Evolutionary conservation across 1,140 invertebrate species (phyloP).

Genomic region (Coboldia fuscipes): DNA sequence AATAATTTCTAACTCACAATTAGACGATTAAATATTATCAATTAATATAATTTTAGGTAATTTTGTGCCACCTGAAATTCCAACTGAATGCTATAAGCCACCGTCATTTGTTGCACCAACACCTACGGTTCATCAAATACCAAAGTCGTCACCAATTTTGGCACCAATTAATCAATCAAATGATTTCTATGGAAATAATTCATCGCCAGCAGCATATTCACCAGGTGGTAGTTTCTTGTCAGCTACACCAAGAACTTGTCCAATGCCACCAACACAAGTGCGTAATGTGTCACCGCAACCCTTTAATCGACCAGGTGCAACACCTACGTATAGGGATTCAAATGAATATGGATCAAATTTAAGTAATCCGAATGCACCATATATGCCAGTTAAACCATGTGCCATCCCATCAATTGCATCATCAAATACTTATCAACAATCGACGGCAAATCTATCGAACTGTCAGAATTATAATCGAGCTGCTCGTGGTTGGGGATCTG

Average conservation of each 20-base stretch:
- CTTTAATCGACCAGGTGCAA: constrained; percentile 3
- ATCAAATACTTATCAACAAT: background rate
- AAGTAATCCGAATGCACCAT: too few relatives aligned
- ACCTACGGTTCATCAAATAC: background rate
- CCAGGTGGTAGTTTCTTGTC: constrained; percentile 5
- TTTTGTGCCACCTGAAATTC: constrained; percentile 18
- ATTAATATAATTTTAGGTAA: constrained; percentile 13
- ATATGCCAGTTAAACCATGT: too few relatives aligned
- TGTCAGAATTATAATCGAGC: constrained; percentile 54
- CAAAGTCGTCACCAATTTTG: background rate
- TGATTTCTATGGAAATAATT: constrained; percentile 3
- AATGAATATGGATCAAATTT: too few relatives aligned
- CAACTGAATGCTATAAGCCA: constrained; percentile 14
- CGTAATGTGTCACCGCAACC: constrained; percentile 9
- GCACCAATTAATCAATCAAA: background rate
- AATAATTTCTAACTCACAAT: too few relatives aligned
- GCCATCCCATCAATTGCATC: background rate
- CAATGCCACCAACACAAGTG: too few relatives aligned
- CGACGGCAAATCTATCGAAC: background rate
- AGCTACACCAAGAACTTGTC: constrained; percentile 1
- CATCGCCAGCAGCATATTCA: constrained; percentile 7
- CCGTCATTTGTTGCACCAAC: constrained; percentile 7
- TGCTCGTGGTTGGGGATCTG: constrained; percentile 53
- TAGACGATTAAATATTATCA: too few relatives aligned
- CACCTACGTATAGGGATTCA: too few relatives aligned